Evolutionary conservation across 1,140 invertebrate genomes (phyloP).

Genomic region (Pogonomyrmex californicus): DNA sequence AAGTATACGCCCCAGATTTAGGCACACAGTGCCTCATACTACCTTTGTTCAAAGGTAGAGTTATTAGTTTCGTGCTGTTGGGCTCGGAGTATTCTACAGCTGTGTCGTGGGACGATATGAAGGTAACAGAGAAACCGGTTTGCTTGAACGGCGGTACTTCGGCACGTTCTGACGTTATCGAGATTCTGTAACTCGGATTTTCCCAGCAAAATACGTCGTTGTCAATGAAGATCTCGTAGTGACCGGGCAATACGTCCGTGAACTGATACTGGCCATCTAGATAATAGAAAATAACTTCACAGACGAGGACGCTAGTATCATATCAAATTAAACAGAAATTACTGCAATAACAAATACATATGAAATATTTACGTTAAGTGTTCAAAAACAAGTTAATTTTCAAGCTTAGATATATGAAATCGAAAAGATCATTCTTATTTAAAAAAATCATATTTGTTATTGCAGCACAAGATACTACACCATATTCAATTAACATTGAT

Average conservation of each 20-base stretch:
- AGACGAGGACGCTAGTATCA: conserved; percentile 59
- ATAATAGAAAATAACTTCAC: conserved; percentile 80
- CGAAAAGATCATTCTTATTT: conserved; percentile 3
- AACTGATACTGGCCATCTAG: conserved; percentile 92
- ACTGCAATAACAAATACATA: conserved; percentile 60
- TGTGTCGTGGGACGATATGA: conserved; percentile 91
- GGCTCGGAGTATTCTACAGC: conserved; percentile 79
- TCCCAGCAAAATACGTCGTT: conserved; percentile 92
- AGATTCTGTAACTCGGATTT: conserved; percentile 88
- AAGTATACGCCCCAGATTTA: conserved; percentile 90
- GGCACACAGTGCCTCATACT: conserved; percentile 90
- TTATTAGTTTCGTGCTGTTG: conserved; percentile 78
- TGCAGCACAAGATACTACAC: conserved; percentile 1
- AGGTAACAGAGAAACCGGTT: conserved; percentile 91
- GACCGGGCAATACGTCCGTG: conserved; percentile 92
- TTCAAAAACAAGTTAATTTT: conserved; percentile 9
- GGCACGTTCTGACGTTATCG: conserved; percentile 90
- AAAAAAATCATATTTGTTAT: conserved; percentile 62
- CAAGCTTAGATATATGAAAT: conserved; percentile 5
- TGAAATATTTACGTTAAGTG: neutral
- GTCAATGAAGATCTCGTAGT: conserved; percentile 92
- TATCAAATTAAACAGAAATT: neutral
- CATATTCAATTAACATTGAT: neutral
- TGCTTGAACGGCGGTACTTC: conserved; percentile 92
- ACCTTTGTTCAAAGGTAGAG: conserved; percentile 85